Conservation (phyloP, 2,888 invertebrate species). For the Mythimna vitellina region DNA sequence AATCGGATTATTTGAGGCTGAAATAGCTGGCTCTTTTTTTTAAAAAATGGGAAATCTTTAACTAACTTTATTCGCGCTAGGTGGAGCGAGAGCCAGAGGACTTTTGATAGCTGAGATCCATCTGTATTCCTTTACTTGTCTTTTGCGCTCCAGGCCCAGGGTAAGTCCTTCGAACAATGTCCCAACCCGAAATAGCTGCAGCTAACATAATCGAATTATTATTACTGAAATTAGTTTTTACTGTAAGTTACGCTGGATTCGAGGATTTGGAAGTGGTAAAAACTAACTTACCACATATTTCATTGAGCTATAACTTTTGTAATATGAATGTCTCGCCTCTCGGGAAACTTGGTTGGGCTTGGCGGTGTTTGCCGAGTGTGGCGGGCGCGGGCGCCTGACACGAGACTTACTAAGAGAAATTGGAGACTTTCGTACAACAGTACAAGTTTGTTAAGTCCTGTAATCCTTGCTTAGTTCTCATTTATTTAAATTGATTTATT, state of each 20-base stretch:
- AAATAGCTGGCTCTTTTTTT: constrained; percentile 12
- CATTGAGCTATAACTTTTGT: constrained; percentile 73
- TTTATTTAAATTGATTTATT: constrained; percentile 60
- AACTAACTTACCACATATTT: constrained; percentile 73
- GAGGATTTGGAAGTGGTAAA: constrained; percentile 66
- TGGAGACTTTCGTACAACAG: constrained; percentile 57
- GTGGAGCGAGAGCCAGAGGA: no score
- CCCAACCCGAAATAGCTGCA: background rate
- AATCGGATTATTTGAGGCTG: constrained; percentile 40
- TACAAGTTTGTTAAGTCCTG: constrained; percentile 60
- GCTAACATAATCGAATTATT: constrained; percentile 48
- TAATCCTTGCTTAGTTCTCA: constrained; percentile 55
- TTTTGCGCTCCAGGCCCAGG: no score
- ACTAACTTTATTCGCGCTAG: no score
- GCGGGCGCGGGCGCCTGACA: constrained; percentile 33
- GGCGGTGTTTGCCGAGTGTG: constrained; percentile 43
- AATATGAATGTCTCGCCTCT: constrained; percentile 72
- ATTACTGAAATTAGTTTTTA: constrained; percentile 54
- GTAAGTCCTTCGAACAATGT: no score
- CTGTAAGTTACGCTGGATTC: constrained; percentile 45
- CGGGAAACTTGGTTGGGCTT: constrained; percentile 58
- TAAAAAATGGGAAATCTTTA: no score
- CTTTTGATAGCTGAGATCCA: no score
- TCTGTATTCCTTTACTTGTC: no score
- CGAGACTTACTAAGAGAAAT: constrained; percentile 55